A percentile compares a stretch with the other conserved stretches of the same genome.
These are phyloP conservation scores for Macaca mulatta DNA, from an alignment of 2,113 vertebrate species.

Conservation along the genomic window DNA sequence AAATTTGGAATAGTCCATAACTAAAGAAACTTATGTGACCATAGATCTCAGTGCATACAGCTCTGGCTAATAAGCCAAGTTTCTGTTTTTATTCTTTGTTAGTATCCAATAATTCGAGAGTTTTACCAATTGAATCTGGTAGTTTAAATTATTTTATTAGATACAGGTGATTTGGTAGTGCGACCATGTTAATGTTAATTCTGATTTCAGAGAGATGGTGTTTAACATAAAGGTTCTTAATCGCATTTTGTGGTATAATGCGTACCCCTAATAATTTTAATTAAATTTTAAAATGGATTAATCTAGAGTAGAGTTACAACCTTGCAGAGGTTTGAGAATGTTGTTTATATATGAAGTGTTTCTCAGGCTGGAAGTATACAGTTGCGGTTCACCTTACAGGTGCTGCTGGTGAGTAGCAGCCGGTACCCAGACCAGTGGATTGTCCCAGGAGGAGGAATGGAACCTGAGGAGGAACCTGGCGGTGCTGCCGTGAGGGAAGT, in stretches of 20 bases:
- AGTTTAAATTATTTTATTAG: not conserved
- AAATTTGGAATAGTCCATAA: not conserved
- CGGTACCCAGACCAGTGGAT: slow-evolving; percentile 95
- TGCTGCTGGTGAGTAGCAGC: slow-evolving; percentile 94
- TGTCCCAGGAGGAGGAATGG: slow-evolving; percentile 94
- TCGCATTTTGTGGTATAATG: not conserved
- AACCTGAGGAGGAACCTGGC: slow-evolving; percentile 93
- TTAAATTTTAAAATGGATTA: not conserved
- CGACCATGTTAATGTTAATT: not conserved
- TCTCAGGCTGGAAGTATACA: not conserved
- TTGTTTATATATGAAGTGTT: no score
- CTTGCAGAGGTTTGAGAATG: not conserved
- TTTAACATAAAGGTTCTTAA: not conserved
- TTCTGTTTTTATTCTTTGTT: not conserved
- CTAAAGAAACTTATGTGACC: not conserved
- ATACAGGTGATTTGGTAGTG: not conserved
- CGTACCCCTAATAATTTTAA: not conserved
- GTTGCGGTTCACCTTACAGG: slow-evolving; percentile 78
- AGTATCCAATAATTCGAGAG: not conserved
- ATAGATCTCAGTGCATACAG: not conserved
- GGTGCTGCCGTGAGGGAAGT: slow-evolving; percentile 92
- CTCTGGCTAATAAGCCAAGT: not conserved
- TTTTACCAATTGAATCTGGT: not conserved
- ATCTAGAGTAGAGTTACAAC: not conserved
- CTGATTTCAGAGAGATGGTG: not conserved